These are phyloP conservation scores for Heterohyrax brucei DNA, from an alignment of 2,797 vertebrate species.

Conservation along the genomic window DNA sequence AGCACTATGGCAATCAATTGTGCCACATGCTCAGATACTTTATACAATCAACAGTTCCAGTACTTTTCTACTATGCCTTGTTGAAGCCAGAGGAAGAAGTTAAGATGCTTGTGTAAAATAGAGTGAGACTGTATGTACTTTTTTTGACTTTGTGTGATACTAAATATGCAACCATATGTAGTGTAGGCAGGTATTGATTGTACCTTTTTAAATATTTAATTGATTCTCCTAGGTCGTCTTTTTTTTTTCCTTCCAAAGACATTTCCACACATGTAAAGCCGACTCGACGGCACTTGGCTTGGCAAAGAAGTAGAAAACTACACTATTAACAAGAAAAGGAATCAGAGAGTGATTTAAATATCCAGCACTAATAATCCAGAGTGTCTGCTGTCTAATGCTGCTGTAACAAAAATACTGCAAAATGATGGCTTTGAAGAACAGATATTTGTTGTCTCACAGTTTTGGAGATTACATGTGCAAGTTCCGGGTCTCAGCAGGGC, in stretches of 20 bases:
- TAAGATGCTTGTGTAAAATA: conserved; percentile 92
- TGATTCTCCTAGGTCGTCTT: conserved; percentile 88
- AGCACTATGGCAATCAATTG: conserved; percentile 91
- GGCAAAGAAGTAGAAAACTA: conserved; percentile 95
- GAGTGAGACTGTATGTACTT: conserved; percentile 93
- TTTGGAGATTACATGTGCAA: no score
- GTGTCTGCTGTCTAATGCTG: conserved; percentile 78
- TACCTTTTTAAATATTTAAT: conserved; percentile 93
- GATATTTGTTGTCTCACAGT: no score
- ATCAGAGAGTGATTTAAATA: conserved; percentile 96
- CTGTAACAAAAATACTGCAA: no score
- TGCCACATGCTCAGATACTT: conserved; percentile 94
- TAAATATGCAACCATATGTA: conserved; percentile 82
- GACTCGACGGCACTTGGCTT: no score
- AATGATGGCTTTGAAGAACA: no score
- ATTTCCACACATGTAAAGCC: conserved; percentile 89
- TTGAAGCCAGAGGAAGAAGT: conserved; percentile 88
- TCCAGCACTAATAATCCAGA: conserved; percentile 94
- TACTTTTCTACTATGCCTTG: conserved; percentile 92
- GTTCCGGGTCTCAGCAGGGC: no score
- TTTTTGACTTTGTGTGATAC: conserved; percentile 84
- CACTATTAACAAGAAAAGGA: conserved; percentile 94
- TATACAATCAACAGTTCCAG: conserved; percentile 92
- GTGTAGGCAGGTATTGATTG: conserved; percentile 89
- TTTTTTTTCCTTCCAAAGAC: conserved; percentile 90